Evolutionary conservation across 2,888 invertebrate species (phyloP), one percentile per base, ranked within the genome.

Genomic region (Plemyria rubiginata): DNA sequence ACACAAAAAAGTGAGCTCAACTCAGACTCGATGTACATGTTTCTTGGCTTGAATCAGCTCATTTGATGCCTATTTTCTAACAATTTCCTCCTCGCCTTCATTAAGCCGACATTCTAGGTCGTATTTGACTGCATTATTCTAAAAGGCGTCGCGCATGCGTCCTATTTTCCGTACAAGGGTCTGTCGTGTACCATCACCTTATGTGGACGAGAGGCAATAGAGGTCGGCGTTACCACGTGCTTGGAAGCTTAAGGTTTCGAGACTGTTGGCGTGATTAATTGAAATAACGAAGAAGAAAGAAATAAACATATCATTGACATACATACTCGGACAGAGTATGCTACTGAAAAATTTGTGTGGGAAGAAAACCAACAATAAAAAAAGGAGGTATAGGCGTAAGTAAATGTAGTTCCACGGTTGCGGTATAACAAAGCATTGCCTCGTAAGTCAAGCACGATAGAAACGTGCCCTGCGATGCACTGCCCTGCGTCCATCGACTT

Each of bases 131-230:
- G 75, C 72, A 77, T 72, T 66, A 67, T 68, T 63, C 58, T 63
- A 59, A 75, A 78, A 78, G 75, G 73, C 60, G 71, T 68, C 70
- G 68, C 71, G 71, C 71, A 72, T 70, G 66, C 74, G 78, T 77
- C 77, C 76, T 72, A 74, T 65, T 57, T 62, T 54, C 82, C 79
- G 57, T 83, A 76, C 58, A 77, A 66, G 84, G 82, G 59, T 13
- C 22, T 62, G 71, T 67, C 71, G 76, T 74, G 73, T 72, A 77
- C 74, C 72, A 76, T 70, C 65, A 40, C 84, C 84, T 65, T 84
- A 80, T 81, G 67, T 60, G 76, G 77, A 68, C 70, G 60, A 66
- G 70, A 71, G 73, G 50, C 59, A 15, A 55, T 56, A 67, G 70
- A 70, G 67, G 66, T 60, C 63, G 66, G 62, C 38, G 55, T 53